Percentiles rank a stretch among this genome's conserved stretches.
phyloP scores from a whole-genome alignment of 2,797 vertebrate species.

The Sebastes alutus region DNA sequence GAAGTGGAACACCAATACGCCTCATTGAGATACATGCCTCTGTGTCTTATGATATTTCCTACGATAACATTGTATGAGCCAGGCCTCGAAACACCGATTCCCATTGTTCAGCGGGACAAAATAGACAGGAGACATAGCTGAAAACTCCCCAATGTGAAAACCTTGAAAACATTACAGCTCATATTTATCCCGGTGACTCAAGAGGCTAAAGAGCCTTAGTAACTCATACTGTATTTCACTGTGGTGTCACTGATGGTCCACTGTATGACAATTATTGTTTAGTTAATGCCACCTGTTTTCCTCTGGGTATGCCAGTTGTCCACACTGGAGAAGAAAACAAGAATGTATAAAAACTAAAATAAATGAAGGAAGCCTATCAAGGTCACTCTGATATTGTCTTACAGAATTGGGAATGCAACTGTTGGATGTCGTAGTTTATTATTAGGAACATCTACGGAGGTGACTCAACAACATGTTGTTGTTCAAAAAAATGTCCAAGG shows the following conservation, averaged over 20 bases:
- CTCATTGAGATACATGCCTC: slow-evolving; percentile 2
- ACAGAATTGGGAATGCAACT: neutral
- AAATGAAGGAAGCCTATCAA: neutral
- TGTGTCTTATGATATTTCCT: slow-evolving; percentile 35
- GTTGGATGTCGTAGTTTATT: neutral
- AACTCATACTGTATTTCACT: neutral
- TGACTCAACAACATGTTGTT: neutral
- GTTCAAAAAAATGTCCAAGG: too few relatives aligned
- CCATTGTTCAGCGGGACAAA: slow-evolving; percentile 28
- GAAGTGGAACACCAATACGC: slow-evolving; percentile 17
- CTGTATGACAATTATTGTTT: neutral
- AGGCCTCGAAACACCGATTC: neutral
- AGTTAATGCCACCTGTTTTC: neutral
- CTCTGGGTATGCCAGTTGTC: neutral
- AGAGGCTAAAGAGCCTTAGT: neutral
- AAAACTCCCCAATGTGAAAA: slow-evolving; percentile 10
- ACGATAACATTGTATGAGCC: slow-evolving; percentile 20
- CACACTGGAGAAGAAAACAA: neutral
- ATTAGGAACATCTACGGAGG: neutral
- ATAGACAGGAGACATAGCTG: neutral
- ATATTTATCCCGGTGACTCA: neutral
- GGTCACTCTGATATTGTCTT: neutral
- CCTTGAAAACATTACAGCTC: slow-evolving; percentile 14
- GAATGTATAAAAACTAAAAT: neutral
- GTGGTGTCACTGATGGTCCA: neutral